phyloP scores from a whole-genome alignment of 1,140 invertebrate genomes.

The Acromyrmex charruanus region DNA sequence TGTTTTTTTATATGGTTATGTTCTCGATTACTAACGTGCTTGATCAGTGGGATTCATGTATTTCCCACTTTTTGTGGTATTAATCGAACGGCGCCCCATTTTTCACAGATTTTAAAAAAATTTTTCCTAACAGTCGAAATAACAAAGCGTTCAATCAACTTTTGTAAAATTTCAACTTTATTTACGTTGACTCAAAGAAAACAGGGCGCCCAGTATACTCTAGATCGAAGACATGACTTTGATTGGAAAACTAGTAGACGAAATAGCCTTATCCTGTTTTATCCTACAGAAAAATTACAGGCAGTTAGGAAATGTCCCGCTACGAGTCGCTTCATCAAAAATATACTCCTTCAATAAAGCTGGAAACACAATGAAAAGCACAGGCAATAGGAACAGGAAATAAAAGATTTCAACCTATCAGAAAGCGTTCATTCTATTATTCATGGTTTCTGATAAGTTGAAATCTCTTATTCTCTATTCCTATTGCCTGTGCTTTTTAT shows the following conservation, averaged over 20 bases:
- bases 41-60: constrained; percentile 99
- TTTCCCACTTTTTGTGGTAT: constrained; percentile 99
- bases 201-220: neutral
- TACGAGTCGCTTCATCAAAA: neutral
- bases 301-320: neutral
- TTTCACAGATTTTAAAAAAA: constrained; percentile 78
- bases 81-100: constrained; percentile 98
- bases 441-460: too few relatives aligned
- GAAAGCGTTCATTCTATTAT: too few relatives aligned
- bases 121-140: neutral
- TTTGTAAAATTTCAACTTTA: constrained; percentile 51
- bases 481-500: too few relatives aligned
- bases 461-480: too few relatives aligned
- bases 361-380: too few relatives aligned
- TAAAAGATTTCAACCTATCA: too few relatives aligned
- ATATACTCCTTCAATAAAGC: too few relatives aligned
- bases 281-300: neutral
- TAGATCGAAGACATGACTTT: neutral
- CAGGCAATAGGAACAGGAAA: too few relatives aligned
- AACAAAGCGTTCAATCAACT: neutral
- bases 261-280: neutral
- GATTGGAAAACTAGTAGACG: constrained; percentile 10
- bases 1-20: constrained; percentile 62
- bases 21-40: constrained; percentile 92
- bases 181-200: constrained; percentile 50